Conservation (phyloP, 2,797 vertebrate genomes). For the Silurus aristotelis region DNA sequence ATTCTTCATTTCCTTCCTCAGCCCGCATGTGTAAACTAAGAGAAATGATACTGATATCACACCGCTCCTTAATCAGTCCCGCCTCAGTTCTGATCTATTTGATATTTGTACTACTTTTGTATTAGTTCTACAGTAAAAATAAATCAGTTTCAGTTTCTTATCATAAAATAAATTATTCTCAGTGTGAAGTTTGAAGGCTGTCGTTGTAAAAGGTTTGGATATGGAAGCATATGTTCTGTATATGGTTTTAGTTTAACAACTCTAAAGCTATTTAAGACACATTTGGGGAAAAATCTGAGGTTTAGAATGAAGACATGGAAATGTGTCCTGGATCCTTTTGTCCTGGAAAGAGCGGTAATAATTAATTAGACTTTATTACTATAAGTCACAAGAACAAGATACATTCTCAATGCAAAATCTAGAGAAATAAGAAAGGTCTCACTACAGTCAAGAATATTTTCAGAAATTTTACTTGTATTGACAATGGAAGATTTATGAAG, state of each 20-base stretch:
- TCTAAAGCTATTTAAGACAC: not conserved
- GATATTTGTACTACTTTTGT: not conserved
- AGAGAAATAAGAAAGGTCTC: not conserved
- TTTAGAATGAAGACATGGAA: not conserved
- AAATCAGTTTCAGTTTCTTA: not conserved
- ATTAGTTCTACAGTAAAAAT: not conserved
- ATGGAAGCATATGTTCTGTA: not conserved
- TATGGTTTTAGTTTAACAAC: too few species aligned
- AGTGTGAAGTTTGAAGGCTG: not conserved
- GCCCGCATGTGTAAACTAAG: not conserved
- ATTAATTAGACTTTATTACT: not conserved
- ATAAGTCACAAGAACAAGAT: not conserved
- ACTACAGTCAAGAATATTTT: too few species aligned
- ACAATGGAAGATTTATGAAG: too few species aligned
- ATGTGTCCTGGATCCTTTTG: not conserved
- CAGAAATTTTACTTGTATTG: too few species aligned
- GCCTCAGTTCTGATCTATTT: not conserved
- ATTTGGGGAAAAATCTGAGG: not conserved
- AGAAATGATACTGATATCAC: not conserved
- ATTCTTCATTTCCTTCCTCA: not conserved
- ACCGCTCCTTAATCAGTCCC: not conserved
- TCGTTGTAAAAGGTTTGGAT: not conserved
- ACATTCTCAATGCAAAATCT: not conserved
- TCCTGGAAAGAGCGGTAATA: too few species aligned
- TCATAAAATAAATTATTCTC: not conserved